Base-by-base conservation (phyloP, 2,888 invertebrate species). In the Hydriomena furcata region DNA sequence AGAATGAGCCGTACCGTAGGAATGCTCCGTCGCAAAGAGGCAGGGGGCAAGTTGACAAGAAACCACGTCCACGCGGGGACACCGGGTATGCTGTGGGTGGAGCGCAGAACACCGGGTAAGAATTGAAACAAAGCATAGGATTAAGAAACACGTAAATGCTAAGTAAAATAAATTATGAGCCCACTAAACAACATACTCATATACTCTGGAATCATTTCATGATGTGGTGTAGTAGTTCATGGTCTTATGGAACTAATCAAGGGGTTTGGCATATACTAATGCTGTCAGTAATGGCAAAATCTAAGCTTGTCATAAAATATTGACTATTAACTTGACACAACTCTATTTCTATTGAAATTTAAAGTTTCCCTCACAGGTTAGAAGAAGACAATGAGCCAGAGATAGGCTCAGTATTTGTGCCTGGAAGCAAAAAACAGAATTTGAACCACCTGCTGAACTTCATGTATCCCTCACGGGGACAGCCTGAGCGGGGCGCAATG, bases 371-470 rank as follows among this genome's bases (percentile, higher is more conserved):
- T 59, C 64, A 52, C 71, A 91, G 91, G 89, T 44, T 91, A 91
- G 91, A 91, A 62, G 84, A 89, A 40, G 89, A 92, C 58, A 89
- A 91, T 58, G 91, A 91, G 73, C 92, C 93, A 79, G 97, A 97
- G 92, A 89, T 94, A 83, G 96, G 96, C 91, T 96, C 96, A 79
- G 94, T 96, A 71, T 94, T 95, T 91, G 91, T 92, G 79, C 93
- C 93, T 82, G 96, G 96, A 91, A 95, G 95, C 85, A 97, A 96
- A 86, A 97, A 97, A 92, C 96, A 95, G 91, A 98, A 96, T 90
- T 92, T 97, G 90, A 97, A 96, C 88, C 97, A 98, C 93, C 93
- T 98, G 93, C 93, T 98, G 71, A 98, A 98, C 91, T 98, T 98
- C 88, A 94, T 95, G 82, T 97, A 95, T 81, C 93, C 94, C 58